These are phyloP conservation scores for Drosophila murphyi DNA, from an alignment of 1,140 invertebrate species.

Conservation along the genomic window DNA sequence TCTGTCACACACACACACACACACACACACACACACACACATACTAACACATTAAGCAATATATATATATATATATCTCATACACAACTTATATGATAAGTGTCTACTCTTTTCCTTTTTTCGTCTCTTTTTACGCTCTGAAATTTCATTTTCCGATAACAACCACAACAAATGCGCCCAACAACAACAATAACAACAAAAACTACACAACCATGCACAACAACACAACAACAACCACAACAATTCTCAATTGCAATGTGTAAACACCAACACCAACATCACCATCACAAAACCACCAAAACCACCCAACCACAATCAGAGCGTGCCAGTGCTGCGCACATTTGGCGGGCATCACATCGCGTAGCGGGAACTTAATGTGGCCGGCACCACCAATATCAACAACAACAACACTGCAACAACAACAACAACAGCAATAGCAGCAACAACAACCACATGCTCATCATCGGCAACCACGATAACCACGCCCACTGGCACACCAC, in stretches of 20 bases:
- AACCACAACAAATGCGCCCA: slow-evolving; percentile 64
- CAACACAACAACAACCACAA: slow-evolving; percentile 22
- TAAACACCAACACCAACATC: slow-evolving; percentile 23
- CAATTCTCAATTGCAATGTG: slow-evolving; percentile 34
- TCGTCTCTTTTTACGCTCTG: slow-evolving; percentile 82
- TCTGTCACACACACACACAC: slow-evolving; percentile 10
- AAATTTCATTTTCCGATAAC: slow-evolving; percentile 79
- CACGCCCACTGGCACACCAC: slow-evolving; percentile 73
- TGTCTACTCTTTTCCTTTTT: slow-evolving; percentile 82
- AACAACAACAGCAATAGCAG: slow-evolving; percentile 42
- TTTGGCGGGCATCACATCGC: slow-evolving; percentile 85
- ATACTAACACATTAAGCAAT: slow-evolving; percentile 63
- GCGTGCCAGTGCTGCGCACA: slow-evolving; percentile 84
- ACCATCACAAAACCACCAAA: slow-evolving; percentile 16
- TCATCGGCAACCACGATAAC: slow-evolving; percentile 64
- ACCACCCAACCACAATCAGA: slow-evolving; percentile 66
- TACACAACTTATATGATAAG: slow-evolving; percentile 83
- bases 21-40: slow-evolving; percentile 23
- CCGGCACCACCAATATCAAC: slow-evolving; percentile 53
- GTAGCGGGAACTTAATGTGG: slow-evolving; percentile 82
- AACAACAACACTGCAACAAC: slow-evolving; percentile 47
- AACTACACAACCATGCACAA: slow-evolving; percentile 39
- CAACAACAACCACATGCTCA: slow-evolving; percentile 51
- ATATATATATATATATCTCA: slow-evolving; percentile 74
- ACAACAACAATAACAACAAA: slow-evolving; percentile 36